Conservation (phyloP, 2,888 invertebrate genomes). For the Acleris holmiana region DNA sequence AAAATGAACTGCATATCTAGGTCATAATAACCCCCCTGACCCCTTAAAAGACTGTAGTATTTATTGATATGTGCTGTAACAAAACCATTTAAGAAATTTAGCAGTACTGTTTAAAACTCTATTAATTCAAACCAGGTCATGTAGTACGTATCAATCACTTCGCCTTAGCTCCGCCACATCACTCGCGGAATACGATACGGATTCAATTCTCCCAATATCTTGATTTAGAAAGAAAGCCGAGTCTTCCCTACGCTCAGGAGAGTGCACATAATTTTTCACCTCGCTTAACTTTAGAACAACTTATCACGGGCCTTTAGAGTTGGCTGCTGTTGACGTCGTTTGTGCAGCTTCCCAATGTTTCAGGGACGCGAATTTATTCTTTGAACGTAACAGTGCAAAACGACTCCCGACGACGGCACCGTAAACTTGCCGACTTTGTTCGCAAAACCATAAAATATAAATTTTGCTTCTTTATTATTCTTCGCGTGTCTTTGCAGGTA, state of each 20-base stretch:
- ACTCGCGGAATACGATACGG: slow-evolving; percentile 11
- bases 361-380: slow-evolving; percentile 40
- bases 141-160: slow-evolving; percentile 8
- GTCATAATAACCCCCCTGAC: no score
- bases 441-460: slow-evolving; percentile 40
- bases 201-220: slow-evolving; percentile 23
- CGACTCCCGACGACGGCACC: slow-evolving; percentile 22
- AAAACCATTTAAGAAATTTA: no score
- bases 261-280: slow-evolving; percentile 39
- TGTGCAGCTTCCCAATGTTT: slow-evolving; percentile 35
- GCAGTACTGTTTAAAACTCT: background rate
- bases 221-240: slow-evolving; percentile 15
- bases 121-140: slow-evolving; percentile 4
- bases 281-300: slow-evolving; percentile 37
- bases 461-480: slow-evolving; percentile 39
- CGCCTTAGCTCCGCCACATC: slow-evolving; percentile 2
- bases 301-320: slow-evolving; percentile 36
- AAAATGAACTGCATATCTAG: no score
- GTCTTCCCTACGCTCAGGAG: slow-evolving; percentile 16
- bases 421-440: slow-evolving; percentile 40
- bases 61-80: no score
- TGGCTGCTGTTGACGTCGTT: slow-evolving; percentile 32
- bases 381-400: slow-evolving; percentile 39
- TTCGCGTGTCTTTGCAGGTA: slow-evolving; percentile 31
- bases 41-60: no score